Percentiles rank a stretch among this genome's conserved stretches.
Conservation (phyloP, 1,140 invertebrate genomes). For the Oreohelix idahoensis region DNA sequence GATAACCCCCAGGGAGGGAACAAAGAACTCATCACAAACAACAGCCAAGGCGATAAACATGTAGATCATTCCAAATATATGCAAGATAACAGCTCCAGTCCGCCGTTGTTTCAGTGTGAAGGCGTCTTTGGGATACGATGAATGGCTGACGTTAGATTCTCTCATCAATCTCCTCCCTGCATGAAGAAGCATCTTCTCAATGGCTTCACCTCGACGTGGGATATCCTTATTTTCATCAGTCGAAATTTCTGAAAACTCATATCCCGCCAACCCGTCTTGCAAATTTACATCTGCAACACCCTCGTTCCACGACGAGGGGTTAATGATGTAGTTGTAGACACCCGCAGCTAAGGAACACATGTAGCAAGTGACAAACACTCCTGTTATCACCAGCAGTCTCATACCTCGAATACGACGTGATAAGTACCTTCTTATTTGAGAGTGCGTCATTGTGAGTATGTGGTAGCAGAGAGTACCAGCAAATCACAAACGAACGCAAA, state of each 20-base stretch:
- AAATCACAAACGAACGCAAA: too few species aligned
- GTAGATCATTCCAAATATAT: conserved; percentile 73
- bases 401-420: conserved; percentile 19
- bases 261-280: background rate
- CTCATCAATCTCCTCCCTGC: background rate
- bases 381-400: conserved; percentile 32
- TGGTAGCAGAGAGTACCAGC: background rate
- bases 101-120: conserved; percentile 69
- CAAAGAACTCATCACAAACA: conserved; percentile 75
- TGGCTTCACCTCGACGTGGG: background rate
- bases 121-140: conserved; percentile 70
- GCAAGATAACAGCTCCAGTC: conserved; percentile 72
- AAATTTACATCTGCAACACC: background rate
- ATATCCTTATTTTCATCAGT: background rate
- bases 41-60: conserved; percentile 76
- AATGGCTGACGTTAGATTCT: conserved; percentile 29
- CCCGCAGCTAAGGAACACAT: conserved; percentile 5
- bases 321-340: background rate
- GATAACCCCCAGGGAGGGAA: conserved; percentile 69
- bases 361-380: conserved; percentile 32
- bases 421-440: conserved; percentile 26
- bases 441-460: conserved; percentile 18
- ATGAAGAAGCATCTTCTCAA: background rate
- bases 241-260: background rate
- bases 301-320: background rate